Base-by-base conservation (phyloP, 2,797 vertebrate genomes). In the Phrynocephalus guinanensis region DNA sequence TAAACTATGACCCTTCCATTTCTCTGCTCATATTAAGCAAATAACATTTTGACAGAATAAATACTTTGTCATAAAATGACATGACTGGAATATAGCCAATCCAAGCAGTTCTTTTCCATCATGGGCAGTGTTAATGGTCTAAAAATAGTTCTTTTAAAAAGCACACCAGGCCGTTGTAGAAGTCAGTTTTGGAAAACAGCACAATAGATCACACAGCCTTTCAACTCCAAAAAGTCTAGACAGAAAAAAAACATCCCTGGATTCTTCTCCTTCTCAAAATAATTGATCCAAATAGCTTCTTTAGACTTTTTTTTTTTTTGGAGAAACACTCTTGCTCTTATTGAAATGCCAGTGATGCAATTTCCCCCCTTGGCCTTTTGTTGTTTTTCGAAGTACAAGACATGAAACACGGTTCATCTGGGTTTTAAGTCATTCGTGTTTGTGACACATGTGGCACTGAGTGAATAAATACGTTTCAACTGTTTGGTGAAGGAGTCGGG, bases 241-340 rank as follows among this genome's bases (percentile, higher is more conserved):
- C 33, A 77, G 44, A 83, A 67, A 80, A 80, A 82, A 30, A 63
- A 11, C 33, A 33, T 68, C 28, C 8, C 70, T 84, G 20, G 30
- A 68, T 80, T 38, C 44, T 71, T 70, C 30, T 30, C 13, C 6
- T 66, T 84, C 26, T 87, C 8, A 30, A 60, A 83, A 20, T 28
- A 82, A 76, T 13, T 30, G 15, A 75, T 22, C n/a, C 71, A 76
- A 78, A 83, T 11, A 68, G 22, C 48, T 79, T 68, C 28, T 38
- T 66, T 20, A 77, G 6, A 38, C 0, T 0, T 1, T n/a, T 79
- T 79, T 60, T 60, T n/a, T 79, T 83, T 50, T 70, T 79, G 48
- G 38, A 0, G 1, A 0, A 5, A 1, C 0, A 0, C 6, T 2
- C 52, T 84, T 8, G 52, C 7, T n/a, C 72, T 72, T 26, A 30